A percentile compares a stretch with the other conserved stretches of the same genome.
These are phyloP conservation scores for Bradypodion pumilum DNA, from an alignment of 2,797 vertebrate genomes.

Conservation along the genomic window DNA sequence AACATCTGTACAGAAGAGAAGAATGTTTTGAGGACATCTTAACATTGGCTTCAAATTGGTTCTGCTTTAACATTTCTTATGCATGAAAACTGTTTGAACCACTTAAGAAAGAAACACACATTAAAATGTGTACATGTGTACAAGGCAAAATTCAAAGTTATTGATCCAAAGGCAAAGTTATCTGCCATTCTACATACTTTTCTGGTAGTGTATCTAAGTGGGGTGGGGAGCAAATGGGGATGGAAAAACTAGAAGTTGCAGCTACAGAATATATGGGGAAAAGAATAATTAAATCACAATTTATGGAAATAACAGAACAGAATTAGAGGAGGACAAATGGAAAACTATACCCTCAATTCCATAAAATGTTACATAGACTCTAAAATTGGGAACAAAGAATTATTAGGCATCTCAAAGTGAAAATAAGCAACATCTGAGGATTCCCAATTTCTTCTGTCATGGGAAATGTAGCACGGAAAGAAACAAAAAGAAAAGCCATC, in stretches of 20 bases:
- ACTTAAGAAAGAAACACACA: conserved; percentile 34
- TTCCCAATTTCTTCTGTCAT: not conserved
- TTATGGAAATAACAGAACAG: conserved; percentile 5
- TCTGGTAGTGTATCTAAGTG: conserved; percentile 19
- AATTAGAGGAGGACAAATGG: conserved; percentile 9
- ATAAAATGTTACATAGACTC: not conserved
- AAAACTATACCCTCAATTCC: conserved; percentile 18
- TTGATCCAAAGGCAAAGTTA: conserved; percentile 48
- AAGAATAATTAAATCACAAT: conserved; percentile 28
- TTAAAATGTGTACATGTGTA: conserved; percentile 36
- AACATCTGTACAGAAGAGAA: conserved; percentile 54
- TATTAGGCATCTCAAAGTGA: not conserved
- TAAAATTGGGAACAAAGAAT: not conserved
- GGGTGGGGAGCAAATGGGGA: not conserved
- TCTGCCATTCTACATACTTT: conserved; percentile 53
- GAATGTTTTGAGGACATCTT: conserved; percentile 52
- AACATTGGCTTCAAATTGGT: conserved; percentile 34
- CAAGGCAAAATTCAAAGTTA: conserved; percentile 44
- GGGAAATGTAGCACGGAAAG: not conserved
- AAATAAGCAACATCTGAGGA: not conserved
- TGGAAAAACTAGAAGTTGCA: conserved; percentile 31
- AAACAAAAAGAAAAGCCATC: not conserved
- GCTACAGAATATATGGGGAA: conserved; percentile 31
- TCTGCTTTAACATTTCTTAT: not conserved
- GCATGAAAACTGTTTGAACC: conserved; percentile 49